Evolutionary conservation across 2,113 vertebrate genomes (phyloP).

Genomic region (Pachycephala philippinensis): DNA sequence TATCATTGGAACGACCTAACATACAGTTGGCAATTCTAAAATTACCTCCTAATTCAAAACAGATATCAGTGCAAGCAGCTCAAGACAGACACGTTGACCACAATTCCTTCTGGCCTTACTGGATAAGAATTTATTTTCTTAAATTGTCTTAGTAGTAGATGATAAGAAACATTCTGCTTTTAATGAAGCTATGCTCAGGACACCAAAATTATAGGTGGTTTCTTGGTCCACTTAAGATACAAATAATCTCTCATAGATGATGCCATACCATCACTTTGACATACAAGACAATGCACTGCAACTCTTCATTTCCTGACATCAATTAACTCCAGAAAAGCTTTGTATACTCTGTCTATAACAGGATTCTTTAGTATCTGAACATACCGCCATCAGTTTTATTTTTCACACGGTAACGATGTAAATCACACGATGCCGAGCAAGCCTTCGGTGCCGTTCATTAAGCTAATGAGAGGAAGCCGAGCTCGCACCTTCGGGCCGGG

Average conservation of each 20-base stretch:
- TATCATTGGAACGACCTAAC: not conserved
- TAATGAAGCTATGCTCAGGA: not conserved
- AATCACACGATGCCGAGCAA: too few relatives aligned
- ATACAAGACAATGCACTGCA: not conserved
- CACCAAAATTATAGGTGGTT: not conserved
- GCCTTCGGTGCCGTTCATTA: not conserved
- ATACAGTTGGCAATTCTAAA: not conserved
- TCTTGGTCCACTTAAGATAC: not conserved
- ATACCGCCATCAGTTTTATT: rapidly evolving
- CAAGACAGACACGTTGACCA: not conserved
- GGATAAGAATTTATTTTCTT: not conserved
- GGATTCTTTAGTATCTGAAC: not conserved
- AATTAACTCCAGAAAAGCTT: not conserved
- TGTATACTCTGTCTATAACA: not conserved
- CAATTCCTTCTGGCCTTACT: not conserved
- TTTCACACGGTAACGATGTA: rapidly evolving
- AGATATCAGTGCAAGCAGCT: not conserved
- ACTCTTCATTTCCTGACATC: not conserved
- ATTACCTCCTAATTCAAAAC: not conserved
- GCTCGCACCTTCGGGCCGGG: rapidly evolving
- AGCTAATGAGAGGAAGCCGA: rapidly evolving
- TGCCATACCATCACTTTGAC: not conserved
- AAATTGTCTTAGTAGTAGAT: not conserved
- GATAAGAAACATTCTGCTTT: not conserved
- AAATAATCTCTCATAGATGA: not conserved